Evolutionary conservation across 1,140 invertebrate genomes (phyloP).

Genomic region (Liolophura sinensis): DNA sequence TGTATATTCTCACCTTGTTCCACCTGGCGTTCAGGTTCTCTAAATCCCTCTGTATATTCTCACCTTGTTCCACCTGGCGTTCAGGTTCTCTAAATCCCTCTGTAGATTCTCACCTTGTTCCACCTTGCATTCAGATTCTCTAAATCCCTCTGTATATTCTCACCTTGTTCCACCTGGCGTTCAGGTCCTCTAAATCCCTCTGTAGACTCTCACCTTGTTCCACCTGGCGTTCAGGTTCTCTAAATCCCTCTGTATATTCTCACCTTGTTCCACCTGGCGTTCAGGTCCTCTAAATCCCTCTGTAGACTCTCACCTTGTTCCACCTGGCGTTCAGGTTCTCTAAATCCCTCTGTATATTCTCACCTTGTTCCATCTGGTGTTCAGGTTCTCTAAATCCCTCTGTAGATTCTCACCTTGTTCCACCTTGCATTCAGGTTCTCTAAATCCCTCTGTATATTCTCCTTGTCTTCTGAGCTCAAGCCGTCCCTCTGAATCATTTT

Average conservation of each 20-base stretch:
- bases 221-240: constrained; percentile 46
- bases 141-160: constrained; percentile 48
- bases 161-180: constrained; percentile 48
- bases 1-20: constrained; percentile 51
- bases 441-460: constrained; percentile 48
- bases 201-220: constrained; percentile 51
- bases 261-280: no score
- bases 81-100: constrained; percentile 48
- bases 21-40: constrained; percentile 46
- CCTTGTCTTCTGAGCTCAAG: constrained; percentile 38
- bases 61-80: constrained; percentile 48
- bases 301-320: constrained; percentile 48
- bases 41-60: constrained; percentile 48
- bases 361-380: no score
- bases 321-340: constrained; percentile 46
- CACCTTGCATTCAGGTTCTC: constrained; percentile 47
- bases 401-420: constrained; percentile 40
- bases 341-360: constrained; percentile 48
- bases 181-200: constrained; percentile 48
- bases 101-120: constrained; percentile 51
- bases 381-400: no score
- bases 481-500: constrained; percentile 29
- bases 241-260: constrained; percentile 48
- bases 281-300: no score
- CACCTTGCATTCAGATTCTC: constrained; percentile 46